Evolutionary conservation across 2,888 invertebrate genomes (phyloP), one percentile per base, ranked within the genome.

Genomic region (Tridacna crocea): DNA sequence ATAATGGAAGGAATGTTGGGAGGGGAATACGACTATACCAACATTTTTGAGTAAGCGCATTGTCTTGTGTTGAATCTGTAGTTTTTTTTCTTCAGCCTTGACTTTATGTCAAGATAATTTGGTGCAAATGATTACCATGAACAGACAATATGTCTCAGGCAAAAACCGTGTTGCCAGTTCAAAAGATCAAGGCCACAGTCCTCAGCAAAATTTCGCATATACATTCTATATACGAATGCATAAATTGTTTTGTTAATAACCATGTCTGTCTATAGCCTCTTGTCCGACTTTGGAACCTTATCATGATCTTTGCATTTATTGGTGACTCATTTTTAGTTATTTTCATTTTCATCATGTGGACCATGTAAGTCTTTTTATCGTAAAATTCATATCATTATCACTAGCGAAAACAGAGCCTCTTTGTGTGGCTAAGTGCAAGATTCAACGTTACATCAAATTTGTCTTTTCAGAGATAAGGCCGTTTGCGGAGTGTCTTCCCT

Each of bases 401-500:
- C 55, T n/a, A 3, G 10, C 17, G 17, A n/a, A 10, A 10, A 17
- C n/a, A 55, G 55, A 55, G 55, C 17, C 10, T 19, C 19, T 4
- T 55, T 17, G 2, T 19, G 17, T 3, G 55, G 17, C 55, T 10
- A 10, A 55, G 17, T 19, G 10, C n/a, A 19, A 19, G 55, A n/a
- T 6, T 4, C 10, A 10, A 10, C 10, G n/a, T n/a, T 2, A 55
- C 2, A 19, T 55, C n/a, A 55, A n/a, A 55, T 55, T 55, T 19
- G 10, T 19, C 17, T 55, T 63, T 63, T 10, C 74, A 97, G 97
- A 89, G 96, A 97, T 89, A 97, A 97, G 0, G 96, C 96, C 46
- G 97, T 98, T 1, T 97, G 97, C 76, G 99, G 98, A 75, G 97
- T 99, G 79, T 97, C 98, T 0, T 97, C 98, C 0, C 95, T 99